Conservation (phyloP, 1,140 invertebrate genomes). For the Doryteuthis pealeii region DNA sequence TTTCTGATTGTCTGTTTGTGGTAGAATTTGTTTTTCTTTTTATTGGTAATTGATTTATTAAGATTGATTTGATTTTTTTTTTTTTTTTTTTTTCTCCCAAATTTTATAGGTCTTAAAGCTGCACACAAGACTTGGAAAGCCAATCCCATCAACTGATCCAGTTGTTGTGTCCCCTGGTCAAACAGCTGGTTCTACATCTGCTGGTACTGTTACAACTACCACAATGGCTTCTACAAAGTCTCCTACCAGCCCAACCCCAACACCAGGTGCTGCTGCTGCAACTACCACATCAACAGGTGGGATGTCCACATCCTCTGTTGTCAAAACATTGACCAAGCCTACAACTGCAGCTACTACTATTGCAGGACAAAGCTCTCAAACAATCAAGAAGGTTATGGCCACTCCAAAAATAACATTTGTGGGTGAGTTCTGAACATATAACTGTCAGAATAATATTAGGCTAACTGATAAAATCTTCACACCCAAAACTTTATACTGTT, state of each 20-base stretch:
- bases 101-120: constrained; percentile 78
- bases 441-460: not conserved
- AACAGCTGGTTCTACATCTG: constrained; percentile 26
- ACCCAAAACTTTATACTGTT: too few relatives aligned
- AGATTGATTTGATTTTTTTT: constrained; percentile 8
- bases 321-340: constrained; percentile 20
- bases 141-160: constrained; percentile 93
- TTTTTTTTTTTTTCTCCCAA: not conserved
- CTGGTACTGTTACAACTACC: constrained; percentile 32
- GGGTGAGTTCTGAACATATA: too few relatives aligned
- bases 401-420: constrained; percentile 90
- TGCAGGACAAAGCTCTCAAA: not conserved
- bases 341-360: constrained; percentile 27
- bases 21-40: too few relatives aligned
- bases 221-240: constrained; percentile 20
- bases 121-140: constrained; percentile 95
- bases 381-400: constrained; percentile 67
- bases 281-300: constrained; percentile 29
- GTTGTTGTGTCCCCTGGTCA: constrained; percentile 61
- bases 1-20: too few relatives aligned
- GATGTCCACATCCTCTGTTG: constrained; percentile 27
- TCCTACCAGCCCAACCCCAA: constrained; percentile 29
- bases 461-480: too few relatives aligned
- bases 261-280: constrained; percentile 42
- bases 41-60: too few relatives aligned